Percentiles rank a stretch among this genome's conserved stretches.
Evolutionary conservation across 2,888 invertebrate genomes (phyloP).

Genomic region (Enchytraeus crypticus): DNA sequence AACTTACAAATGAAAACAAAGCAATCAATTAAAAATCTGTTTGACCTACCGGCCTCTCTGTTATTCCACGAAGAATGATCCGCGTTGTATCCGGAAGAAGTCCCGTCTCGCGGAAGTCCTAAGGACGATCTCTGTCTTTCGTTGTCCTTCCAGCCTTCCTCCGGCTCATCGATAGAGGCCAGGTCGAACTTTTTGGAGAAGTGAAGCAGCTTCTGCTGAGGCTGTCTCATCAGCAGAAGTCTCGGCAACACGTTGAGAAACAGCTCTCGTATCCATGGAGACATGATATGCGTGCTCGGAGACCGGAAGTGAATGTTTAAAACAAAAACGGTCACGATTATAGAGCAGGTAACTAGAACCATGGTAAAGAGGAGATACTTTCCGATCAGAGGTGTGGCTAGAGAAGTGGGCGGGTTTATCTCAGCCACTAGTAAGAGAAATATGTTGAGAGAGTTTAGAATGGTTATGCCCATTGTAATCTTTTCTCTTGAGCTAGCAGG

Average conservation of each 20-base stretch:
- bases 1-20: too few relatives aligned
- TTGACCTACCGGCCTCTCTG: too few relatives aligned
- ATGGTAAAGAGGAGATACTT: slow-evolving; percentile 92
- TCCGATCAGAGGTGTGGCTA: slow-evolving; percentile 91
- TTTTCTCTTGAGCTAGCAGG: slow-evolving; percentile 98
- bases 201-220: background rate
- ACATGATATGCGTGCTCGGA: slow-evolving; percentile 94
- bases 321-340: slow-evolving; percentile 93
- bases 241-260: slow-evolving; percentile 84
- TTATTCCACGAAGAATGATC: too few relatives aligned
- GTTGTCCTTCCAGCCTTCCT: too few relatives aligned
- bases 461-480: slow-evolving; percentile 88
- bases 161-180: too few relatives aligned
- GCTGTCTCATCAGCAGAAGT: background rate
- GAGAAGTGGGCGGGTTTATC: slow-evolving; percentile 93
- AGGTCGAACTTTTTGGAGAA: too few relatives aligned
- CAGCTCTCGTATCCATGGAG: slow-evolving; percentile 89
- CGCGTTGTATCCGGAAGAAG: too few relatives aligned
- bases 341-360: slow-evolving; percentile 90
- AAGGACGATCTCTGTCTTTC: too few relatives aligned
- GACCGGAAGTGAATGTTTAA: slow-evolving; percentile 95
- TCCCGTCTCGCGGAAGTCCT: too few relatives aligned
- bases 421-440: slow-evolving; percentile 96
- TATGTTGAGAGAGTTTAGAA: slow-evolving; percentile 96
- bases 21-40: too few relatives aligned